A percentile compares a stretch with the other conserved stretches of the same genome.
Conservation (phyloP, 2,888 invertebrate genomes). For the Microdon myrmicae region DNA sequence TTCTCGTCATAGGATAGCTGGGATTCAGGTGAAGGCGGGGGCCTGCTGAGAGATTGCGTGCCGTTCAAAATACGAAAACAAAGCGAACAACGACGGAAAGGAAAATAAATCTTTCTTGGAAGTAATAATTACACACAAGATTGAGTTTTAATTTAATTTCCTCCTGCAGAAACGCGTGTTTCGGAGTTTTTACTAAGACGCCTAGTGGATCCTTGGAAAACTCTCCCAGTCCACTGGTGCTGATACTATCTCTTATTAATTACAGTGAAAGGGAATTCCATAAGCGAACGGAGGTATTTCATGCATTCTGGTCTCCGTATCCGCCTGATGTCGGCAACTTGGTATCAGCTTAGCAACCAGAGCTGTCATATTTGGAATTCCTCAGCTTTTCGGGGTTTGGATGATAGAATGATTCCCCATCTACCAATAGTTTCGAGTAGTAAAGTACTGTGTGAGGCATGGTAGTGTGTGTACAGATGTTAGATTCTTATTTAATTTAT, state of each 20-base stretch:
- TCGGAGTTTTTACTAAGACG: slow-evolving; percentile 27
- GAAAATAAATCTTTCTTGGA: slow-evolving; percentile 56
- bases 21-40: neutral
- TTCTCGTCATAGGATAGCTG: neutral
- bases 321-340: too few relatives aligned
- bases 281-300: slow-evolving; percentile 33
- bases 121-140: slow-evolving; percentile 65
- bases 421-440: too few relatives aligned
- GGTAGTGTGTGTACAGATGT: too few relatives aligned
- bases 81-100: slow-evolving; percentile 16
- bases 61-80: slow-evolving; percentile 27
- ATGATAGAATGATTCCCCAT: too few relatives aligned
- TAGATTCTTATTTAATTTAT: too few relatives aligned
- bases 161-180: slow-evolving; percentile 44
- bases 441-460: too few relatives aligned
- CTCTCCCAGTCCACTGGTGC: slow-evolving; percentile 3
- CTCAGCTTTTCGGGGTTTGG: too few relatives aligned
- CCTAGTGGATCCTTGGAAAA: neutral
- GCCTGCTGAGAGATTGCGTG: too few relatives aligned
- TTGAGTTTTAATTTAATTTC: slow-evolving; percentile 66
- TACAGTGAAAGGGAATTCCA: slow-evolving; percentile 32
- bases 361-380: too few relatives aligned
- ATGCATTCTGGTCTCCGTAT: slow-evolving; percentile 26
- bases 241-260: slow-evolving; percentile 45
- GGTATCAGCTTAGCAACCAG: too few relatives aligned